phyloP scores from a whole-genome alignment of 2,797 vertebrate genomes.

The Distichodus sexfasciatus region DNA sequence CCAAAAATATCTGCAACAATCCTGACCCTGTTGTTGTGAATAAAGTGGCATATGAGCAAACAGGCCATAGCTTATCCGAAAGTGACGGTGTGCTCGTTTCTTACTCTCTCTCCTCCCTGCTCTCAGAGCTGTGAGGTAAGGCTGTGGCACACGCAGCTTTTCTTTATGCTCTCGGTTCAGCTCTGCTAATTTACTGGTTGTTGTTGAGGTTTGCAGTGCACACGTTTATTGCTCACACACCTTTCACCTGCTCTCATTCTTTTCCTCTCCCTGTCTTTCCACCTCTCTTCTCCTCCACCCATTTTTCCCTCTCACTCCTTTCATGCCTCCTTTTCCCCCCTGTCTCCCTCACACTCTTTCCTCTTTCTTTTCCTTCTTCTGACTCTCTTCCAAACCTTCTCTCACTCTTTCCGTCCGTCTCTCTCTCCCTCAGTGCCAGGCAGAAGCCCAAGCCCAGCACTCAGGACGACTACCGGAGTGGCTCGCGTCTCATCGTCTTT shows the following conservation, averaged over 20 bases:
- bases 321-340: too few relatives aligned
- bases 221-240: too few relatives aligned
- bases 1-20: too few relatives aligned
- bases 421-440: conserved; percentile 76
- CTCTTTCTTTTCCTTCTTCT: neutral
- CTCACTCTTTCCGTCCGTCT: neutral
- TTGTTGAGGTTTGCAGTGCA: too few relatives aligned
- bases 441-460: conserved; percentile 83
- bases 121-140: conserved; percentile 47
- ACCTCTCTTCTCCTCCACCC: too few relatives aligned
- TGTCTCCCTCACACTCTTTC: too few relatives aligned
- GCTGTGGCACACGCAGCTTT: neutral
- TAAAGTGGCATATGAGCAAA: too few relatives aligned
- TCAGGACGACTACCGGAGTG: conserved; percentile 78
- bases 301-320: too few relatives aligned
- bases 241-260: too few relatives aligned
- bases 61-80: too few relatives aligned
- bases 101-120: conserved; percentile 14
- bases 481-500: conserved; percentile 89
- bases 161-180: neutral
- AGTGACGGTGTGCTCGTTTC: neutral
- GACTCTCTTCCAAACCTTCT: neutral
- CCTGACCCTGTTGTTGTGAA: too few relatives aligned
- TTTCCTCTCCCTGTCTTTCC: too few relatives aligned
- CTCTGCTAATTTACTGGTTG: neutral